Conservation (phyloP, 2,113 vertebrate species). For the Scortum barcoo region DNA sequence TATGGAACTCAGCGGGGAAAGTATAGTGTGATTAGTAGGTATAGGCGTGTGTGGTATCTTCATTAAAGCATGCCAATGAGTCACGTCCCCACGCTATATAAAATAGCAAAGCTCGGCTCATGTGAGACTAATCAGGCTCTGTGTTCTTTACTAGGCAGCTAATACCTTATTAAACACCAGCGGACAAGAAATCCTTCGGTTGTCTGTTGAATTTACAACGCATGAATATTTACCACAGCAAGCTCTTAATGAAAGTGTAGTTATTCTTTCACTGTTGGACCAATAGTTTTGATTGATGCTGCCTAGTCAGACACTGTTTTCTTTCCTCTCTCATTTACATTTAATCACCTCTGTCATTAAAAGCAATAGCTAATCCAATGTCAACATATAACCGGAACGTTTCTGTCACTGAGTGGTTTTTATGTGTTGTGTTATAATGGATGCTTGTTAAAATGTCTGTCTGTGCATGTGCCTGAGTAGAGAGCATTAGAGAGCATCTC, state of each 20-base stretch:
- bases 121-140: background rate
- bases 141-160: slow-evolving; percentile 16
- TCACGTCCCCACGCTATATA: background rate
- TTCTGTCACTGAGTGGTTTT: background rate
- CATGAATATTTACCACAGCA: background rate
- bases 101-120: slow-evolving; percentile 10
- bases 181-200: slow-evolving; percentile 1
- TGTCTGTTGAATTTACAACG: background rate
- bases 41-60: background rate
- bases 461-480: background rate
- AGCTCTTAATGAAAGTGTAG: background rate
- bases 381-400: background rate
- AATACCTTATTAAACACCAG: background rate
- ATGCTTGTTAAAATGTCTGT: slow-evolving; percentile 6
- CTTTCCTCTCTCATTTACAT: slow-evolving; percentile 28
- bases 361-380: slow-evolving; percentile 14
- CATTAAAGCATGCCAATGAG: slow-evolving; percentile 13
- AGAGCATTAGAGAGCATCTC: slow-evolving; percentile 52
- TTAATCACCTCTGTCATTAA: slow-evolving; percentile 23
- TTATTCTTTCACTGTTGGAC: background rate
- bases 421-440: slow-evolving; percentile 14
- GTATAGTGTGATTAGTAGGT: background rate
- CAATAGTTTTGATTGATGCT: slow-evolving; percentile 6
- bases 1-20: background rate
- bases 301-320: slow-evolving; percentile 10